A percentile compares a stretch with the other conserved stretches of the same genome.
phyloP scores from a whole-genome alignment of 2,888 invertebrate species.

The Timema podura region DNA sequence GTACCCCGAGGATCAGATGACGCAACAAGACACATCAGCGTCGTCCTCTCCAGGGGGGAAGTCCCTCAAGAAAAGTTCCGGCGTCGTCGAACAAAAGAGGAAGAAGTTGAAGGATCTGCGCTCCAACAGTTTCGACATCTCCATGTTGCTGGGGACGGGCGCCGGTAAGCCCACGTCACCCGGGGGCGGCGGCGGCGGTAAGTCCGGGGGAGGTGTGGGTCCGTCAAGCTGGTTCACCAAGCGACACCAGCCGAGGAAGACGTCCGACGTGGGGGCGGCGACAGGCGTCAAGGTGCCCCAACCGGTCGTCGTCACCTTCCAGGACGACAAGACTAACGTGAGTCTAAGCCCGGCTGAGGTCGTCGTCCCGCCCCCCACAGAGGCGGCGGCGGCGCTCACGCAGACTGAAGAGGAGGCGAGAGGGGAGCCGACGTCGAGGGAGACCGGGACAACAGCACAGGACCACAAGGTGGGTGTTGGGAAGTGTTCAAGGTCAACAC shows the following conservation, averaged over 20 bases:
- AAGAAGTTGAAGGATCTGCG: conserved; percentile 64
- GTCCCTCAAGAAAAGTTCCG: conserved; percentile 20
- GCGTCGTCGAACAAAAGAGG: conserved; percentile 48
- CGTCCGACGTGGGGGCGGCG: conserved; percentile 47
- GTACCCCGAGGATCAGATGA: too few species aligned
- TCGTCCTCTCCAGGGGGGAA: conserved; percentile 12
- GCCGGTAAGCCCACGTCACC: conserved; percentile 42
- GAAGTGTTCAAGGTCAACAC: too few species aligned
- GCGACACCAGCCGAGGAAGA: conserved; percentile 68
- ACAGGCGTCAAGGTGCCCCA: conserved; percentile 46
- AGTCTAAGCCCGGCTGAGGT: conserved; percentile 3
- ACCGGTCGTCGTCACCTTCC: conserved; percentile 50
- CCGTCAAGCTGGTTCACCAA: conserved; percentile 73
- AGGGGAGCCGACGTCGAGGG: conserved; percentile 11
- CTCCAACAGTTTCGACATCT: conserved; percentile 81
- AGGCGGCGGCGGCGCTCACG: neutral
- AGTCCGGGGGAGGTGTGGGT: conserved; percentile 33
- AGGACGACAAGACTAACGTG: conserved; percentile 58
- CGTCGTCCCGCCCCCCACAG: neutral
- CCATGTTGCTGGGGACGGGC: conserved; percentile 57
- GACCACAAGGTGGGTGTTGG: too few species aligned
- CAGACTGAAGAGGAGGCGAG: conserved; percentile 48
- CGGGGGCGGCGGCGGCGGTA: conserved; percentile 36
- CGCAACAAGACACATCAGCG: too few species aligned
- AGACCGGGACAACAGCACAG: neutral